These are phyloP conservation scores for Aphaenogaster ashmeadi DNA, from an alignment of 1,140 invertebrate species.

Conservation along the genomic window DNA sequence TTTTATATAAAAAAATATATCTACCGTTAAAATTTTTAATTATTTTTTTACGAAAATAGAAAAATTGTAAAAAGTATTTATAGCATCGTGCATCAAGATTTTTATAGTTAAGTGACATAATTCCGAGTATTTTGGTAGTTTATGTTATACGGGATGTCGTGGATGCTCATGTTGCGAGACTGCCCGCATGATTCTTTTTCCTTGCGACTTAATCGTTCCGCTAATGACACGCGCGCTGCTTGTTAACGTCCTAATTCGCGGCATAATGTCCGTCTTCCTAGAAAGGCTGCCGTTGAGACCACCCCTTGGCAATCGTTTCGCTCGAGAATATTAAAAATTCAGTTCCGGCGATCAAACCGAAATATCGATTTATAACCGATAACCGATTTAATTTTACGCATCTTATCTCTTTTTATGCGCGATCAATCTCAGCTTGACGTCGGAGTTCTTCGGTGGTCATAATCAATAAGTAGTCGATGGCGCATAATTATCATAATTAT, in stretches of 20 bases:
- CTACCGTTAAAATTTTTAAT: not conserved
- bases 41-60: not conserved
- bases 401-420: conserved; percentile 8
- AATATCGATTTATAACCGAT: not conserved
- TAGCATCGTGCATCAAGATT: conserved; percentile 2
- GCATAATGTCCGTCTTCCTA: conserved; percentile 7
- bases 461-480: conserved; percentile 17
- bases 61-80: not conserved
- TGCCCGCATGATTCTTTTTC: not conserved
- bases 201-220: conserved; percentile 48
- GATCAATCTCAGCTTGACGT: not conserved
- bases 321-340: conserved; percentile 11
- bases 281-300: conserved; percentile 41
- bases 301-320: not conserved
- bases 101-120: not conserved
- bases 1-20: not conserved
- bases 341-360: no score
- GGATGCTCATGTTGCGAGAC: conserved; percentile 19
- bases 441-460: not conserved
- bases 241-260: conserved; percentile 58
- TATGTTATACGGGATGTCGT: conserved; percentile 29
- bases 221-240: conserved; percentile 49
- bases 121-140: conserved; percentile 3
- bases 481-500: conserved; percentile 36
- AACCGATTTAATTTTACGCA: conserved; percentile 28